Conservation (phyloP, 2,113 vertebrate species). For the Laterallus jamaicensis region DNA sequence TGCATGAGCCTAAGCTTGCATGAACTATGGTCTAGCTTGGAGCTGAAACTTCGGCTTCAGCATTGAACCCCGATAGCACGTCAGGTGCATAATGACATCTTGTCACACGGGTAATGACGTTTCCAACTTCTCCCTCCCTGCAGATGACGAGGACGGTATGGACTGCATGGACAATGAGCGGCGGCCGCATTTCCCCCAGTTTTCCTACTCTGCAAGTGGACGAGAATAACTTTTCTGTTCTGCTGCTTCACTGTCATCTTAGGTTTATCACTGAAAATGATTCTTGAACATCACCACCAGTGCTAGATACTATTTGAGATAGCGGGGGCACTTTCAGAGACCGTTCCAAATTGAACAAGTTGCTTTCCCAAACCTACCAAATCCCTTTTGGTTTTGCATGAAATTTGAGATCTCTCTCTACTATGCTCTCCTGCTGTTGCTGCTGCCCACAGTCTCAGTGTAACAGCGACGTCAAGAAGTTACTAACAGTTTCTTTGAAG, state of each 20-base stretch:
- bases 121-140: slow-evolving; percentile 20
- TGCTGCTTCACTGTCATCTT: slow-evolving; percentile 77
- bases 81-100: not conserved
- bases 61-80: not conserved
- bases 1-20: not conserved
- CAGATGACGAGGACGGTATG: slow-evolving; percentile 98
- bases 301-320: slow-evolving; percentile 66
- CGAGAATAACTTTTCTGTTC: slow-evolving; percentile 84
- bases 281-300: slow-evolving; percentile 78
- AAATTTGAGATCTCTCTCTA: slow-evolving; percentile 68
- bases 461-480: slow-evolving; percentile 73
- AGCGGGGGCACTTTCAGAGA: slow-evolving; percentile 74
- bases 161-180: slow-evolving; percentile 95
- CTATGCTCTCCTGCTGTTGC: slow-evolving; percentile 75
- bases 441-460: slow-evolving; percentile 72
- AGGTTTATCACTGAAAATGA: slow-evolving; percentile 79
- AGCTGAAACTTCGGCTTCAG: not conserved
- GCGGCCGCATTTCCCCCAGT: slow-evolving; percentile 97
- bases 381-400: slow-evolving; percentile 79
- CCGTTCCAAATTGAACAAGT: slow-evolving; percentile 67
- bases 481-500: slow-evolving; percentile 64
- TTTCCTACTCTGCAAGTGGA: slow-evolving; percentile 97
- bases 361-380: slow-evolving; percentile 48
- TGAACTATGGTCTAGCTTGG: not conserved
- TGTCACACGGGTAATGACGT: not conserved